phyloP scores from a whole-genome alignment of 2,113 vertebrate genomes.

The Arenaria interpres region DNA sequence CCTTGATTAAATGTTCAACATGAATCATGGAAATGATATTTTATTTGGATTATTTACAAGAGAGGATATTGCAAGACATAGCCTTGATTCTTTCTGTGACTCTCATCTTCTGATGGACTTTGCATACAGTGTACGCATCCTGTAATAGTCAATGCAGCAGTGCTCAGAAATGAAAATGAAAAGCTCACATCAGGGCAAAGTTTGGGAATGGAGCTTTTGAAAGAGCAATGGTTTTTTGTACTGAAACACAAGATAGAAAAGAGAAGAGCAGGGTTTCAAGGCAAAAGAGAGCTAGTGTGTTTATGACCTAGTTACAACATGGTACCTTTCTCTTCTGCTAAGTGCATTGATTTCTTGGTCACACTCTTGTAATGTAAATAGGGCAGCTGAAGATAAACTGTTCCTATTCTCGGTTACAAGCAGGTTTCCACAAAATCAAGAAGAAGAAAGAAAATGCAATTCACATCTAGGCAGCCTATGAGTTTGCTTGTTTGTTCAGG shows the following conservation, averaged over 20 bases:
- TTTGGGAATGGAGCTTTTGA: not conserved
- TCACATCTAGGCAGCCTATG: not conserved
- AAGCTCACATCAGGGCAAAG: not conserved
- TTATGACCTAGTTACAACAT: conserved; percentile 32
- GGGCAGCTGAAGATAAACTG: conserved; percentile 15
- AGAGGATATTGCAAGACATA: not conserved
- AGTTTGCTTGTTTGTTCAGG: not conserved
- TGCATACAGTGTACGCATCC: fast-evolving
- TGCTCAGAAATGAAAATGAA: not conserved
- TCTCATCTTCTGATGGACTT: not conserved
- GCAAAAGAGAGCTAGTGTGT: conserved; percentile 23
- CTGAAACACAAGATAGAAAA: not conserved
- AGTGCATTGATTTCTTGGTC: conserved; percentile 49
- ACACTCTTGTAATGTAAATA: conserved; percentile 7
- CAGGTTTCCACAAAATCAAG: not conserved
- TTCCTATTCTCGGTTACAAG: not conserved
- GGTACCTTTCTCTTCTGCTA: conserved; percentile 34
- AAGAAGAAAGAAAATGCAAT: not conserved
- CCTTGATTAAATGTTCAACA: not conserved
- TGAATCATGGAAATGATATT: not conserved
- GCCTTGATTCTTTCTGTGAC: not conserved
- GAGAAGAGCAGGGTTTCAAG: conserved; percentile 7
- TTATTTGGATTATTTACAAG: not conserved
- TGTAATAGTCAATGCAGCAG: not conserved
- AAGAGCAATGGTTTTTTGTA: not conserved